Base-by-base conservation (phyloP, 2,113 vertebrate species). In the Ciconia boyciana region DNA sequence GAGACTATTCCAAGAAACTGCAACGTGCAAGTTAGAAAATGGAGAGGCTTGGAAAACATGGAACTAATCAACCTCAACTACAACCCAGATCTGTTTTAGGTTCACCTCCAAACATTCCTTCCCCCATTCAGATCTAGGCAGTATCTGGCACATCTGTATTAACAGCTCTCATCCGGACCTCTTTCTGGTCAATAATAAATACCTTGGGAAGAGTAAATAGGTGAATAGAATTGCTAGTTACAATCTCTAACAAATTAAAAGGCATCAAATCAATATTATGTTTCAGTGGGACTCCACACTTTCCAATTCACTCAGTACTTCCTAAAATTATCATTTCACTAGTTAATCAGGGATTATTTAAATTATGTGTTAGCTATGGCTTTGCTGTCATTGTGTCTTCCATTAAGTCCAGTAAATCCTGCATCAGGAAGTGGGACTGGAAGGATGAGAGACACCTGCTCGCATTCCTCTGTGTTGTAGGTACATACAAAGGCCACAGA, bases 311-410 rank as follows among this genome's bases (percentile, higher is more conserved):
- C 89, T 94, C 84, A 70, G 83, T 91, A 91, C 70, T 92, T 94
- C 84, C 91, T 77, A 87, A 95, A 97, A 93, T 91, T 88, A 95
- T 93, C 83, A 94, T 92, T 94, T 95, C 95, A 85, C 58, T 80
- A 85, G 93, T 93, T 95, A 94, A 93, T 92, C 86, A 80, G 79
- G 81, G 91, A 94, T 96, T 95, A 96, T 94, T 96, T 92, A 94
- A 95, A 89, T 83, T 65, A 92, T 74, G 75, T 85, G 90, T 43
- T 72, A 88, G 74, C 21, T 57, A 61, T 61, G 70, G 62, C 74
- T 84, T 91, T 89, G 77, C 74, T 77, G 62, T 92, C 70, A 66
- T 21, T 32, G 31, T 48, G 49, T 69, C 54, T 91, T 71, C 62
- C 58, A 72, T 51, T 39, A 80, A 34, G 10, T 16, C 32, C 54